Base-by-base conservation (phyloP, 2,797 vertebrate genomes). In the Fringilla coelebs region DNA sequence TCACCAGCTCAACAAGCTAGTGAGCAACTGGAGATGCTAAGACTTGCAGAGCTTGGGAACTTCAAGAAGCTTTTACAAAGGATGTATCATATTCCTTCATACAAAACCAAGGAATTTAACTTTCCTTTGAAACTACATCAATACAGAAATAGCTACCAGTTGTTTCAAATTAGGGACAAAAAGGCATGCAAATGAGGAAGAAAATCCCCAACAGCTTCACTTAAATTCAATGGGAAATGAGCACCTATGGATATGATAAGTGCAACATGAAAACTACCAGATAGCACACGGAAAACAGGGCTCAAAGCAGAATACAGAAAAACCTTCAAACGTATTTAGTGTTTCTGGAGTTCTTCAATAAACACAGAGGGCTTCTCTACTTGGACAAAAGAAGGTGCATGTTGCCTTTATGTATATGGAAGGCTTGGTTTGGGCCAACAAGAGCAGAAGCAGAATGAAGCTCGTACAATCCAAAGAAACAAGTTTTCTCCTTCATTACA, bases 181-280 rank as follows among this genome's bases (percentile, higher is more conserved):
- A 83, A 71, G 5, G 2, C 10, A 32, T 0, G 2, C 7, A 76
- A 54, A 74, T 12, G 3, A 55, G 16, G 3, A 8, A 34, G 68
- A 55, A 19, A 19, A 20, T 3, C 0, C 4, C 18, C 26, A 41
- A 68, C 11, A 71, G 17, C 16, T 75, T 78, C 32, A 55, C 22
- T 45, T 66, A 32, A 75, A 63, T 36, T 73, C 43, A 63, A 18
- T 22, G 55, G 34, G 26, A 74, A 93, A 88, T 32, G 0, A 65
- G 17, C 24, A 36, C 40, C 73, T 58, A 10, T 2, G 4, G 13
- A 62, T n/a, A 51, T 0, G 41, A 11, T 7, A 83, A 85, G 28
- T 2, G 0, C 29, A 46, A 54, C 14, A 31, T 5, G 11, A 46
- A 61, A 84, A 76, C 11, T 41, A 66, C 22, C 31, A 31, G 45